Evolutionary conservation across 2,888 invertebrate genomes (phyloP).

Genomic region (Metallyticus violacea): DNA sequence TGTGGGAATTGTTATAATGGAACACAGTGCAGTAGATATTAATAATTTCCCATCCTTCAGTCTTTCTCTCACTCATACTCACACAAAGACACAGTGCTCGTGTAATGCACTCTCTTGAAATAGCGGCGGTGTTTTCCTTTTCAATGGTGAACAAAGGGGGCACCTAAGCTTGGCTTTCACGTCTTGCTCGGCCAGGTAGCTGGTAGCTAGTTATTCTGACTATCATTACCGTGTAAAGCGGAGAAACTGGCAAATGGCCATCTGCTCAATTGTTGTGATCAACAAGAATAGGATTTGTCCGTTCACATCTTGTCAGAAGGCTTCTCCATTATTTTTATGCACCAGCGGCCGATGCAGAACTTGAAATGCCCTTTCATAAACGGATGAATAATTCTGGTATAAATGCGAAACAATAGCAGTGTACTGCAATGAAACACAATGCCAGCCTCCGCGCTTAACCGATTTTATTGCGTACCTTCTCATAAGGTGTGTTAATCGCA

Average conservation of each 20-base stretch:
- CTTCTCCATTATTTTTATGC: too few species aligned
- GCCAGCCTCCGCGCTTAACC: neutral
- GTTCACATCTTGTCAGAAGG: neutral
- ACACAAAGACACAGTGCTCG: neutral
- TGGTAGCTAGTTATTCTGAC: neutral
- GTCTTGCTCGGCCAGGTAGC: neutral
- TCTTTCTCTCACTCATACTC: too few species aligned
- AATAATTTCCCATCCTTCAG: too few species aligned
- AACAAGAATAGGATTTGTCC: neutral
- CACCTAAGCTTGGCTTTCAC: too few species aligned
- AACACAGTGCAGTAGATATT: neutral
- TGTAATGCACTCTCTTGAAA: neutral
- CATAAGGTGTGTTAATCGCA: neutral
- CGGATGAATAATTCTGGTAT: neutral
- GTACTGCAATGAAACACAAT: neutral
- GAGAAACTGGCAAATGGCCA: conserved; percentile 4
- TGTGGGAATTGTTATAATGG: too few species aligned
- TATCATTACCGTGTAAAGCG: too few species aligned
- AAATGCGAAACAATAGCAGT: neutral
- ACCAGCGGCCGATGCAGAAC: neutral
- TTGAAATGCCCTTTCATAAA: neutral
- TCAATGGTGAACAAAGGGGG: neutral
- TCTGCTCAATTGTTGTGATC: neutral
- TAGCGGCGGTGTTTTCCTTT: neutral
- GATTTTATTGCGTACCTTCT: neutral